These are phyloP conservation scores for Heliothis peltigera DNA, from an alignment of 2,888 invertebrate genomes.

Conservation along the genomic window DNA sequence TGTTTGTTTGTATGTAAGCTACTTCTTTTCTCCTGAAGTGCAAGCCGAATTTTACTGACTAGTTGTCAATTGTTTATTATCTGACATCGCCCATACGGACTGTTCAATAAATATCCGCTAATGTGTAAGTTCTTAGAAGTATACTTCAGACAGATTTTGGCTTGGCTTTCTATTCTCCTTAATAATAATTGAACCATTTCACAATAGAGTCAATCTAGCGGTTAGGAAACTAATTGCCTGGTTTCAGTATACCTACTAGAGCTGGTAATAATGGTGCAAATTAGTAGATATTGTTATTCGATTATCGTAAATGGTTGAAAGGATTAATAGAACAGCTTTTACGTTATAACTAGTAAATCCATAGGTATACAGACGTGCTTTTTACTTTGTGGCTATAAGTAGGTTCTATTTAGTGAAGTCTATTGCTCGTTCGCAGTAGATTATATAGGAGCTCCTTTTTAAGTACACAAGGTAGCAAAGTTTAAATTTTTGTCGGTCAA, in stretches of 20 bases:
- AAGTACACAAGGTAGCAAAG: too few relatives aligned
- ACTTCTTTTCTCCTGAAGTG: too few relatives aligned
- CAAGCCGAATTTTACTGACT: too few relatives aligned
- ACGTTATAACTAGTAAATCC: neutral
- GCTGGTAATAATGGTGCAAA: neutral
- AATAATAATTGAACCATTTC: conserved; percentile 16
- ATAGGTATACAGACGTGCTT: neutral
- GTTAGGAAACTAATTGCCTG: neutral
- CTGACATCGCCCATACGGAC: too few relatives aligned
- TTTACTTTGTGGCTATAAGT: neutral
- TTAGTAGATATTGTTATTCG: neutral
- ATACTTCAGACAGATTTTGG: conserved; percentile 14
- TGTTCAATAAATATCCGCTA: too few relatives aligned
- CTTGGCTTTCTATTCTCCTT: conserved; percentile 39
- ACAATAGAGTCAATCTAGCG: conserved; percentile 34
- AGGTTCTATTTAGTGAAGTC: neutral
- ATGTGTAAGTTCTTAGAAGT: too few relatives aligned
- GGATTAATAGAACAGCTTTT: neutral
- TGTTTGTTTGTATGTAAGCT: too few relatives aligned
- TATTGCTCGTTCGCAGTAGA: too few relatives aligned
- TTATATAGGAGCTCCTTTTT: too few relatives aligned
- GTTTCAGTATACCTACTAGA: too few relatives aligned
- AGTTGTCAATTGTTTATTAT: too few relatives aligned
- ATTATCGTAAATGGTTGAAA: neutral
- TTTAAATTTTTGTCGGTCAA: too few relatives aligned